Evolutionary conservation across 2,888 invertebrate species (phyloP).

Genomic region (Latrodectus elegans): DNA sequence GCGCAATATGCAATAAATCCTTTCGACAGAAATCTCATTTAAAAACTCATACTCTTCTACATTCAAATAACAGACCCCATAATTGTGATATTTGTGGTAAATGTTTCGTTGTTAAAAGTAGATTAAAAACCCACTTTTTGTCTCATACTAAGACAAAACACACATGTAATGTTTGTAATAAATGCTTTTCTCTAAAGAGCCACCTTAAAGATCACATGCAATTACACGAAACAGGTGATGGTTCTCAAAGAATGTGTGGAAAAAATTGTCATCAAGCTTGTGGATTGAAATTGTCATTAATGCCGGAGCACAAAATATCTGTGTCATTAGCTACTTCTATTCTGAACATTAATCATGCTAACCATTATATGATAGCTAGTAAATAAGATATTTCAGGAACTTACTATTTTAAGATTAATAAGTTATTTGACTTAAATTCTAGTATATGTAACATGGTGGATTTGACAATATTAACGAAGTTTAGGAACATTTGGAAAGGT

Average conservation of each 20-base stretch:
- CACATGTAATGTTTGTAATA: slow-evolving; percentile 57
- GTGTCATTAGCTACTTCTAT: background rate
- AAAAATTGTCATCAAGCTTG: slow-evolving; percentile 48
- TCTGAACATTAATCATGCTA: background rate
- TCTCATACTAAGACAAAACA: slow-evolving; percentile 56
- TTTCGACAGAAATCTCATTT: slow-evolving; percentile 66
- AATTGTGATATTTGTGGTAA: slow-evolving; percentile 65
- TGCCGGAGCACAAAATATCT: slow-evolving; percentile 5
- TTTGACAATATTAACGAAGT: no score
- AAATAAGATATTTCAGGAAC: background rate
- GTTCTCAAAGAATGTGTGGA: slow-evolving; percentile 33
- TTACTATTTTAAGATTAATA: no score
- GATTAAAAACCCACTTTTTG: slow-evolving; percentile 61
- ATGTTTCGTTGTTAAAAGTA: slow-evolving; percentile 64
- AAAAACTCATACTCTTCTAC: slow-evolving; percentile 59
- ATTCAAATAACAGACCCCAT: slow-evolving; percentile 62
- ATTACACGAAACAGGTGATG: slow-evolving; percentile 23
- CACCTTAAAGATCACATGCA: slow-evolving; percentile 55
- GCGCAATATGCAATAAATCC: slow-evolving; percentile 56
- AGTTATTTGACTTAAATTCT: no score
- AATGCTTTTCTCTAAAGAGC: slow-evolving; percentile 56
- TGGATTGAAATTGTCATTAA: slow-evolving; percentile 19
- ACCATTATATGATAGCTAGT: background rate
- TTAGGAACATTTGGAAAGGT: no score
- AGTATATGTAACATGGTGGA: no score